phyloP scores from a whole-genome alignment of 2,113 vertebrate species.

The Hiodon tergisus region DNA sequence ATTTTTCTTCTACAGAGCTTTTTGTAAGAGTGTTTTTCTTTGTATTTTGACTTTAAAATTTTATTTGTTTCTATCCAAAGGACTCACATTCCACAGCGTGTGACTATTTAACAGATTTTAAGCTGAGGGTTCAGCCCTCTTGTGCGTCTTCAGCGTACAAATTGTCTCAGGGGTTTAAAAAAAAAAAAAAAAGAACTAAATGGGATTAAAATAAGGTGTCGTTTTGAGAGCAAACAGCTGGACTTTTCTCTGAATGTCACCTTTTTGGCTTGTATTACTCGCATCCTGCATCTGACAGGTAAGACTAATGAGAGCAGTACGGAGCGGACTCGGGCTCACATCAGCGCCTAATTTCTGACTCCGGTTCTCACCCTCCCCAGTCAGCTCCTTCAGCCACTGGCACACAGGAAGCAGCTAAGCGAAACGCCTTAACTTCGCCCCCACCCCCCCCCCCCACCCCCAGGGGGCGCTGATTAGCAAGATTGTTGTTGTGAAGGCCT shows the following conservation, averaged over 20 bases:
- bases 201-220: conserved; percentile 23
- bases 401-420: neutral
- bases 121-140: conserved; percentile 29
- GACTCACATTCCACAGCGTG: neutral
- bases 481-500: neutral
- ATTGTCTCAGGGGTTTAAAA: conserved; percentile 63
- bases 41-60: conserved; percentile 11
- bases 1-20: neutral
- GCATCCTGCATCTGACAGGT: too few species aligned
- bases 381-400: neutral
- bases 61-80: conserved; percentile 3
- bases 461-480: neutral
- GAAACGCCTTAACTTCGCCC: neutral
- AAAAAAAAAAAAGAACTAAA: neutral
- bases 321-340: neutral
- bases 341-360: neutral
- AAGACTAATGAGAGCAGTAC: neutral
- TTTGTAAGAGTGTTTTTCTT: neutral
- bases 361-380: neutral
- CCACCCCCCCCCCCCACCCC: too few species aligned
- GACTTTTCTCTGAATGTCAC: neutral
- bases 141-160: conserved; percentile 37
- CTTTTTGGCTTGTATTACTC: neutral
- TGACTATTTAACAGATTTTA: conserved; percentile 37
- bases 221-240: neutral